Base-by-base conservation (phyloP, 2,797 vertebrate species). In the Alauda arvensis region DNA sequence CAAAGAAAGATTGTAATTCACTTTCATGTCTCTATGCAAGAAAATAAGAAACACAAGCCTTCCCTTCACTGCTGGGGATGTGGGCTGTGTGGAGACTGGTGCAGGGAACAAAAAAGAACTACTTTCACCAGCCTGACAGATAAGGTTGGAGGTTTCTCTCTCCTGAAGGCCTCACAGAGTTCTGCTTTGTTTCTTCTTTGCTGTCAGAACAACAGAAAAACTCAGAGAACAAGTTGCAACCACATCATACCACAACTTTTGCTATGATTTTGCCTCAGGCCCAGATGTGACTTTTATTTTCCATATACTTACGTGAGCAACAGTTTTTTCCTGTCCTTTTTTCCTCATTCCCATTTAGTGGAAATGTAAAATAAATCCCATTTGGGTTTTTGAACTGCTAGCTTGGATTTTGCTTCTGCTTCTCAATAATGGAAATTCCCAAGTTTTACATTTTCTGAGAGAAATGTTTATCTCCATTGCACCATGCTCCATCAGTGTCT, bases 141-240 rank as follows among this genome's bases (percentile, higher is more conserved):
- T n/a, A 4, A 46, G 57, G 86, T 29, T 83, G 91, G 62, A 85
- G 84, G 82, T 67, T 62, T 76, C 51, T 65, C 61, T 63, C 68
- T 89, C 49, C 76, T 90, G 82, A 92, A 88, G 90, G 62, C 86
- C 72, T 75, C 34, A 8, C 37, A 28, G 6, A 56, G 51, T 23
- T 77, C 60, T 70, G 56, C 59, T 88, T 86, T 86, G 70, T 79
- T 88, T 81, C 53, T 74, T 69, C 87, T 62, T 62, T 57, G 70
- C 74, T 75, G 29, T 77, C 72, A 88, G 63, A 87, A 59, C 51
- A 90, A 69, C 39, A 88, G 79, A 63, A 91, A 51, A 88, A n/a
- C 55, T 75, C 69, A 20, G 59, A 42, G 66, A 83, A 80, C 52
- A 92, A 87, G 69, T 46, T 56, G 37, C 60, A 83, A 8, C 51